Evolutionary conservation across 2,797 vertebrate species (phyloP), one percentile per base, ranked within the genome.

Genomic region (Gymnocypris eckloni): DNA sequence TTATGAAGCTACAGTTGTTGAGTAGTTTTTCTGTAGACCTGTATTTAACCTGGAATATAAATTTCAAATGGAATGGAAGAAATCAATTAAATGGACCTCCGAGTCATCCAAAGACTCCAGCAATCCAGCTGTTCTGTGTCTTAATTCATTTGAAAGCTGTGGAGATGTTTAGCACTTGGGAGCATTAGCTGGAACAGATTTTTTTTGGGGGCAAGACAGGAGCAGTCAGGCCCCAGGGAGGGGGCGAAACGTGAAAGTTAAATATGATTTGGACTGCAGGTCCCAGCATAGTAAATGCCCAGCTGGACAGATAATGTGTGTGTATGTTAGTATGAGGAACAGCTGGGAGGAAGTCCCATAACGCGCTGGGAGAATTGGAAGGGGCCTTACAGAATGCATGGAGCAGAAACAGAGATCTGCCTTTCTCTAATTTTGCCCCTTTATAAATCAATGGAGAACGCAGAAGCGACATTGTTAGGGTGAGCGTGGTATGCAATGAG

Each of bases 331-430:
- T 48, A 78, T 71, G 41, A 70, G 87, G 13, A 93, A 94, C 95
- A 96, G 95, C 94, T 95, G 95, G 92, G 91, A 94, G 92, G 91
- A 93, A 94, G 94, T 92, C 91, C 92, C 94, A 93, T 90, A 90
- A 93, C 91, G 91, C 93, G 52, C 83, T 70, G 88, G 67, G 25
- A 81, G 87, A 41, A 79, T 10, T 52, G 56, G 20, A 48, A 52
- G 37, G 67, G 70, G 61, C 37, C 48, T n/a, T 61, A 37, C 22
- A 52, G 45, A 84, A 72, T 45, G 61, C 75, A 81, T 11, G 20
- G 64, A 81, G 64, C 41, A 61, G 79, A 50, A 50, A 37, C 3
- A 2, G 75, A 78, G 83, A 41, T 81, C 52, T 64, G 20, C 45
- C 70, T 75, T n/a, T 45, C 54, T 52, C 69, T 25, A 64, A 25